A percentile compares a stretch with the other conserved stretches of the same genome.
Evolutionary conservation across 2,888 invertebrate species (phyloP).

Genomic region (Cantharis rufa): DNA sequence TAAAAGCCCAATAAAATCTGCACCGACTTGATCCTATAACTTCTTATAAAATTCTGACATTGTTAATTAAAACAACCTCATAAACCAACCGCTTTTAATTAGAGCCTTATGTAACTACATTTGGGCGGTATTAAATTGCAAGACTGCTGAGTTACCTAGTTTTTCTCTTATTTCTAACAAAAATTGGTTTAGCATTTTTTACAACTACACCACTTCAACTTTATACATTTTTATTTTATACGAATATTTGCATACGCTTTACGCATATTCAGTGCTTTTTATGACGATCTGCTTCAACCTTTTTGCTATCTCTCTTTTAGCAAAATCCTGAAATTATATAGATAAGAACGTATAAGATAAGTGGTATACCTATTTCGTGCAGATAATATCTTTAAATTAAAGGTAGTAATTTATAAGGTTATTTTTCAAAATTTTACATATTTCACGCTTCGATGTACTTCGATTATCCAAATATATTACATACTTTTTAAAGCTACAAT

Average conservation of each 20-base stretch:
- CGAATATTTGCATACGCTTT: not conserved
- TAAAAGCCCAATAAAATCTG: slow-evolving; percentile 12
- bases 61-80: slow-evolving; percentile 29
- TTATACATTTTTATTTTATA: not conserved
- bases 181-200: not conserved
- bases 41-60: slow-evolving; percentile 24
- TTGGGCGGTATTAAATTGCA: slow-evolving; percentile 7
- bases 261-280: not conserved
- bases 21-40: slow-evolving; percentile 16
- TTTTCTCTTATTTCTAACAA: slow-evolving; percentile 5
- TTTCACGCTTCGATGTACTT: not conserved
- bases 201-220: not conserved
- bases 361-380: slow-evolving; percentile 10
- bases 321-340: slow-evolving; percentile 10
- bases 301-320: slow-evolving; percentile 10
- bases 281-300: not conserved
- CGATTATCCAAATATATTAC: not conserved
- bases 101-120: slow-evolving; percentile 13
- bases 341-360: slow-evolving; percentile 9
- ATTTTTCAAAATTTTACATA: not conserved
- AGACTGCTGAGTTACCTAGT: slow-evolving; percentile 6
- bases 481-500: not conserved
- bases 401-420: slow-evolving; percentile 21
- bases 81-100: slow-evolving; percentile 29
- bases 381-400: slow-evolving; percentile 26